Evolutionary conservation across 2,888 invertebrate genomes (phyloP).

Genomic region (Octonoba sinensis): DNA sequence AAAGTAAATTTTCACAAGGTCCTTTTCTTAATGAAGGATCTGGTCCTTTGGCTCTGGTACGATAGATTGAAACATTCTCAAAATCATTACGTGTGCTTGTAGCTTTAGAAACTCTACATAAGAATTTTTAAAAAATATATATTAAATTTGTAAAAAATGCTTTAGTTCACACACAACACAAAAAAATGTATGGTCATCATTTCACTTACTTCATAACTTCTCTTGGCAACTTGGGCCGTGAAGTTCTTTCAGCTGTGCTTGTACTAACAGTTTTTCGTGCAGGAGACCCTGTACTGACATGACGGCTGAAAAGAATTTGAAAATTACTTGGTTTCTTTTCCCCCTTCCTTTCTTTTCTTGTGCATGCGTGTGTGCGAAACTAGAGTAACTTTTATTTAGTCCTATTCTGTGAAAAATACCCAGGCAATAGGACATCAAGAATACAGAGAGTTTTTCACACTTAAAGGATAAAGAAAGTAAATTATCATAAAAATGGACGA

Average conservation of each 20-base stretch:
- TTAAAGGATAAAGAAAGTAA: too few relatives aligned
- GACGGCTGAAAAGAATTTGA: slow-evolving; percentile 27
- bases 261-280: slow-evolving; percentile 35
- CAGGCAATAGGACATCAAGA: too few relatives aligned
- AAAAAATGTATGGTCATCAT: background rate
- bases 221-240: slow-evolving; percentile 54
- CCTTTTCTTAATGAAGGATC: slow-evolving; percentile 82
- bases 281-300: slow-evolving; percentile 46
- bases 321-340: too few relatives aligned
- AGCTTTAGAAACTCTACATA: slow-evolving; percentile 68
- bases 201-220: slow-evolving; percentile 54
- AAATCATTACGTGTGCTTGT: slow-evolving; percentile 74
- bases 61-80: slow-evolving; percentile 75
- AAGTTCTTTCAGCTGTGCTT: slow-evolving; percentile 33
- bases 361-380: too few relatives aligned
- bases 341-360: too few relatives aligned
- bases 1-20: slow-evolving; percentile 81
- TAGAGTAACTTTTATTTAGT: too few relatives aligned
- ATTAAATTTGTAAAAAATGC: background rate
- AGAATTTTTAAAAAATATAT: background rate
- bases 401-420: too few relatives aligned
- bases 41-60: slow-evolving; percentile 77
- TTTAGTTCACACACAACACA: background rate
- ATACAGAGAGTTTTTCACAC: too few relatives aligned
- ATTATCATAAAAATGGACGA: too few relatives aligned